Evolutionary conservation across 92 coral and sea anemone genomes (phyloP), one percentile per base, ranked within the genome.

Genomic region (Actinernus sp.): DNA sequence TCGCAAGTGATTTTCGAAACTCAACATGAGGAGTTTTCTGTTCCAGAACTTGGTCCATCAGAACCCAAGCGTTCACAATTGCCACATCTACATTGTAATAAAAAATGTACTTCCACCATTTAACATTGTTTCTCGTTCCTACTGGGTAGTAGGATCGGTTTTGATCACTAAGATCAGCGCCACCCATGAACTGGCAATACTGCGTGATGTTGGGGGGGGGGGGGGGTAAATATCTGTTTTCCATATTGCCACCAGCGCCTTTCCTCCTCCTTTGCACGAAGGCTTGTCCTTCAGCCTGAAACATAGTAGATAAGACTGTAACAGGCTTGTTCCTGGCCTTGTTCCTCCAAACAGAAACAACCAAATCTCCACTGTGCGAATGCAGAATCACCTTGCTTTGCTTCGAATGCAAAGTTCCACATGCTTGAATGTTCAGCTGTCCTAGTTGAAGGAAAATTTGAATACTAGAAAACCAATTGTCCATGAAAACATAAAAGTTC

Each of bases 401-500:
- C 34, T 58, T 68, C 34, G 67, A 50, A n/a, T 47, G 76, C 31
- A 67, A 61, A 55, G 77, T 78, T 16, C 85, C 77, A 67, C 85
- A 78, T 20, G 67, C 39, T 31, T 31, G 37, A 53, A 66, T 55
- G 9, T 49, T 41, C 53, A 34, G 47, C 21, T 68, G 55, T 27
- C 26, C 41, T 33, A 78, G 59, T 34, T 78, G 71, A 37, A 14
- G 36, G 40, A 77, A 77, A 34, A 66, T 38, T 43, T 57, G 62
- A n/a, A 66, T 62, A 78, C 74, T 71, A 22, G 56, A 69, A 54
- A 55, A 79, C 68, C 67, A 69, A 31, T 79, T 79, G 31, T 79
- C 86, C 72, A 69, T 47, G 26, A 70, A 61, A 57, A 59, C 52
- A 29, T 79, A 61, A 61, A 58, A 67, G 28, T 49, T 57, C 25